phyloP scores from a whole-genome alignment of 2,888 invertebrate genomes.

The Drosophila flavopinicola region DNA sequence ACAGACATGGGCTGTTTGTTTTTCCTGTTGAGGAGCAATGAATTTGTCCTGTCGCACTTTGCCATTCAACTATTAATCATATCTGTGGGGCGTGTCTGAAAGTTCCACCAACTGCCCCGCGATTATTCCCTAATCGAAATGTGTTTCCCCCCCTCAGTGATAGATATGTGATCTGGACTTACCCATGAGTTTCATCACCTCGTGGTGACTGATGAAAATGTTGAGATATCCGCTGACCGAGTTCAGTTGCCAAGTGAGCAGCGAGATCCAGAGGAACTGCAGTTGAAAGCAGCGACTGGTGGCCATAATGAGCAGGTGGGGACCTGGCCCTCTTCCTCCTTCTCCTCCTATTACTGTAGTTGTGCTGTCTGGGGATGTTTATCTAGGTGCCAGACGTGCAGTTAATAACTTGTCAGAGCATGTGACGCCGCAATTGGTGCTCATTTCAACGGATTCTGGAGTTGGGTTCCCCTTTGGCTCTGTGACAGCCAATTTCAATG shows the following conservation, averaged over 20 bases:
- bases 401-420: conserved; percentile 64
- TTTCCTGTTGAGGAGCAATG: conserved; percentile 65
- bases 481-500: conserved; percentile 61
- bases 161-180: conserved; percentile 82
- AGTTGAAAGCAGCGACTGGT: conserved; percentile 27
- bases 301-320: conserved; percentile 26
- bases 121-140: conserved; percentile 45
- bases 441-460: conserved; percentile 41
- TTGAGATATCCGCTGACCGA: conserved; percentile 89
- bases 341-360: too few relatives aligned
- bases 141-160: conserved; percentile 2
- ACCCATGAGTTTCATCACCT: conserved; percentile 92
- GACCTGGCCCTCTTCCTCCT: not conserved
- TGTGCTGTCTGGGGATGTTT: conserved; percentile 8
- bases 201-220: conserved; percentile 91
- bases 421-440: conserved; percentile 49
- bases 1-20: conserved; percentile 58
- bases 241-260: conserved; percentile 77
- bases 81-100: conserved; percentile 33
- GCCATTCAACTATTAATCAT: conserved; percentile 71
- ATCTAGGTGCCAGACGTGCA: conserved; percentile 21
- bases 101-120: conserved; percentile 19
- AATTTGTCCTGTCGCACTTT: conserved; percentile 69
- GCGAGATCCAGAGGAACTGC: conserved; percentile 63
- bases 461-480: conserved; percentile 3